Base-by-base conservation (phyloP, 37 sponge, comb jelly and placozoan genomes). In the Oscarella lobularis region DNA sequence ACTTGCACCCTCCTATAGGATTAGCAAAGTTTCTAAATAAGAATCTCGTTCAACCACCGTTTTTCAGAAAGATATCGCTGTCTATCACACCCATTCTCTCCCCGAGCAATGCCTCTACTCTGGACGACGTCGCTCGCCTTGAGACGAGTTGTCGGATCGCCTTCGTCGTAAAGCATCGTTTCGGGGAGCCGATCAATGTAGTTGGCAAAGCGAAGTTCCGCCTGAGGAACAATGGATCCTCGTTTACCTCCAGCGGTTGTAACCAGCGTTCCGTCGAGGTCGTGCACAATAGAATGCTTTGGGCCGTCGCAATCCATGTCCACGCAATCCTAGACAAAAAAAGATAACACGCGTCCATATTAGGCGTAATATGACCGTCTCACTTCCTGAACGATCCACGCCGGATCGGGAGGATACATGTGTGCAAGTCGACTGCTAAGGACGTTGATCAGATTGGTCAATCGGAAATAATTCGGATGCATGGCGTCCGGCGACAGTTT, bases 291-390 rank as follows among this genome's bases (percentile, higher is more conserved):
- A 29, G 90, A 79, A 72, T 96, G 90, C 77, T 96, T 96, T 38
- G 89, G 94, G 33, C 93, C 97, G 83, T 96, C 97, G 89, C 97
- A 96, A 54, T 92, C 93, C 97, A 96, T 96, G 48, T 96, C 97
- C 35, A 96, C 79, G 73, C 97, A 96, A 66, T 96, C 97, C 80
- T 86, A 55, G 9, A 48, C 20, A 48, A 31, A 84, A 31, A 34
- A 38, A 80, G 0, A 48, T 74, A 37, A 4, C 71, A 68, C 4
- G 33, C 31, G 33, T 5, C 31, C 71, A 4, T 14, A 68, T 29
- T 20, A 5, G 33, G 4, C 71, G 6, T 32, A 48, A 48, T 48
- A 48, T 48, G 14, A 68, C 4, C 6, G 31, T 41, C 41, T 4
- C 14, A 89, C 90, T 81, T 91, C 92, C 75, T 91, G 92, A 27